Conservation (phyloP, 2,888 invertebrate genomes). For the Plagiodera versicolora region DNA sequence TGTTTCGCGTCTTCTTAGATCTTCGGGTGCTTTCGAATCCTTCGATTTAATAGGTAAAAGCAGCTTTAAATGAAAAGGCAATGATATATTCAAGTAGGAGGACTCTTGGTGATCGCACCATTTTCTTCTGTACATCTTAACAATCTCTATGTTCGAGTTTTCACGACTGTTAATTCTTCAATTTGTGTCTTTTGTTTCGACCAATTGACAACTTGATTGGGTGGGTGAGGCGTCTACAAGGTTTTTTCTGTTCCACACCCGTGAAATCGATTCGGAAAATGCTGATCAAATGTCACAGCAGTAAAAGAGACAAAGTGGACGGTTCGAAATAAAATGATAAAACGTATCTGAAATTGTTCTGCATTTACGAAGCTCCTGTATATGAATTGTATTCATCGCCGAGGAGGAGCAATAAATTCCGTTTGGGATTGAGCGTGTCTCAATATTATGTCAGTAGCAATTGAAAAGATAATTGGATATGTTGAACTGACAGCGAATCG, state of each 20-base stretch:
- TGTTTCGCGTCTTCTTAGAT: no score
- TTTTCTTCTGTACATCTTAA: background rate
- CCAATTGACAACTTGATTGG: conserved; percentile 27
- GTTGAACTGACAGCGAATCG: background rate
- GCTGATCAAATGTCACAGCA: background rate
- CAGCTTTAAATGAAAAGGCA: no score
- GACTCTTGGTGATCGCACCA: background rate
- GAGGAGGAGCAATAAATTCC: background rate
- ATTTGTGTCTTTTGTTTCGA: conserved; percentile 30
- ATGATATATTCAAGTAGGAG: no score
- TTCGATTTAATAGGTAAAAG: no score
- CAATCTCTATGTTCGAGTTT: conserved; percentile 25
- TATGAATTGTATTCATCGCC: background rate
- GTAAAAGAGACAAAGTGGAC: background rate
- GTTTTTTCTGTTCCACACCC: background rate
- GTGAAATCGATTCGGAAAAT: background rate
- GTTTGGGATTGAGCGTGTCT: background rate
- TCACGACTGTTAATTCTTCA: conserved; percentile 29
- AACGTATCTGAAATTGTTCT: no score
- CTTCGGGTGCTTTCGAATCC: no score
- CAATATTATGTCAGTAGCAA: background rate
- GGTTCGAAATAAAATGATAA: background rate
- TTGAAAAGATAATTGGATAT: background rate
- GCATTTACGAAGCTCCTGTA: background rate
- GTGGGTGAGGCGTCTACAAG: conserved; percentile 12